Evolutionary conservation across 2,888 invertebrate genomes (phyloP), one percentile per base, ranked within the genome.

Genomic region (Cistogaster globosa): DNA sequence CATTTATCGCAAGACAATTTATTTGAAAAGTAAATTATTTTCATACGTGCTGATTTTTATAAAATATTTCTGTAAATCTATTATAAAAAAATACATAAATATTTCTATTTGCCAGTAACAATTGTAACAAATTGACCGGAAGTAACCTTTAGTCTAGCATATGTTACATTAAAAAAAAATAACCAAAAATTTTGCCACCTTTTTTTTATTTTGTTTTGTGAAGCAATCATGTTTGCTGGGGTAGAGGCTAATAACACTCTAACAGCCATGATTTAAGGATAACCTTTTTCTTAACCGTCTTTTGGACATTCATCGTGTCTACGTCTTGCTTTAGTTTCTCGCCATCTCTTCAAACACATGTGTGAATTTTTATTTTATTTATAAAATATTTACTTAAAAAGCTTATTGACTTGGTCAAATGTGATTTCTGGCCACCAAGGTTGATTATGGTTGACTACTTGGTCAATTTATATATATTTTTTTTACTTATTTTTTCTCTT

Each of bases 351-450:
- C 63, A 58, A 38, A 76, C n/a, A 74, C 38, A 62, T 60, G 20
- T 26, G 45, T 71, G 65, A 45, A 65, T 58, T 20, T 71, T 51
- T 62, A 53, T 78, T 71, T 51, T 62, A 53, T 78, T 57, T 68
- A 78, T 69, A 84, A 82, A 84, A 85, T 85, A 82, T 85, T 85
- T 85, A 78, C 77, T 85, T 79, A 79, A 62, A 78, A 53, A 83
- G 83, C 78, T 85, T 85, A 85, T 85, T 82, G 83, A 83, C 83
- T 85, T 79, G 83, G 65, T 71, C 85, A 90, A 90, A 90, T 90
- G 90, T 90, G 90, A 90, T 90, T 90, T 89, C 89, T 87, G 90
- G 90, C 90, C 90, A 90, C 90, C 88, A 89, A 90, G 90, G 90
- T 90, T 90, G 90, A 90, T 90, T 90, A 90, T 90, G 90, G 90